Evolutionary conservation across 2,113 vertebrate species (phyloP).

Genomic region (Scatophagus argus): DNA sequence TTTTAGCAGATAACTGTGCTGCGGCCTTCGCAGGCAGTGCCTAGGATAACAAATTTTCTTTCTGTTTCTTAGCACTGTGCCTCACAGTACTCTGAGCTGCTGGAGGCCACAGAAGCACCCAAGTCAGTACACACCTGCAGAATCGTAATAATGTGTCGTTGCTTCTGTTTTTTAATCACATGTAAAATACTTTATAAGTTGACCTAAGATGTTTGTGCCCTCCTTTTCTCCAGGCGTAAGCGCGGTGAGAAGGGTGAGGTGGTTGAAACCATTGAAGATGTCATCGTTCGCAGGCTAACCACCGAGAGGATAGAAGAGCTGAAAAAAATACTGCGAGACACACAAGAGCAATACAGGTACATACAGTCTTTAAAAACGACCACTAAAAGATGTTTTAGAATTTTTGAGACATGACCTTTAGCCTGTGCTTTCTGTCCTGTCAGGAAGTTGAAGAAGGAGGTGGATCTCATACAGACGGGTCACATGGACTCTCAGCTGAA

Average conservation of each 20-base stretch:
- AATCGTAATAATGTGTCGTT: neutral
- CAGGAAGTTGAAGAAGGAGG: conserved; percentile 97
- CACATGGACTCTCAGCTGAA: conserved; percentile 96
- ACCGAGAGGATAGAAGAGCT: conserved; percentile 96
- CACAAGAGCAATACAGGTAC: conserved; percentile 98
- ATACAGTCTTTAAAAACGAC: neutral
- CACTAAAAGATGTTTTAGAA: neutral
- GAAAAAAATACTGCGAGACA: conserved; percentile 95
- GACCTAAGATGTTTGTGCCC: neutral
- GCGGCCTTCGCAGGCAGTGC: neutral
- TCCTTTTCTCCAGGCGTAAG: conserved; percentile 87
- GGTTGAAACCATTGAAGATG: conserved; percentile 98
- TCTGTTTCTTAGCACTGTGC: conserved; percentile 92
- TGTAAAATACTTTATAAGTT: neutral
- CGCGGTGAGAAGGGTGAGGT: conserved; percentile 98
- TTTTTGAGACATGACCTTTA: neutral
- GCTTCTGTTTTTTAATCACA: neutral
- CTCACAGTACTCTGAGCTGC: conserved; percentile 97
- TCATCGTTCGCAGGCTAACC: conserved; percentile 96
- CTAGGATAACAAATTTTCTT: conserved; percentile 44
- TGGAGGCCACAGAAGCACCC: conserved; percentile 98
- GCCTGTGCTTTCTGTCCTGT: conserved; percentile 51
- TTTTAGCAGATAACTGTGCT: neutral
- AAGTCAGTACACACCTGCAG: conserved; percentile 87
- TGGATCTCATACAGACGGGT: conserved; percentile 94